Conservation (phyloP, 2,113 vertebrate species). For the Notothenia rossii region DNA sequence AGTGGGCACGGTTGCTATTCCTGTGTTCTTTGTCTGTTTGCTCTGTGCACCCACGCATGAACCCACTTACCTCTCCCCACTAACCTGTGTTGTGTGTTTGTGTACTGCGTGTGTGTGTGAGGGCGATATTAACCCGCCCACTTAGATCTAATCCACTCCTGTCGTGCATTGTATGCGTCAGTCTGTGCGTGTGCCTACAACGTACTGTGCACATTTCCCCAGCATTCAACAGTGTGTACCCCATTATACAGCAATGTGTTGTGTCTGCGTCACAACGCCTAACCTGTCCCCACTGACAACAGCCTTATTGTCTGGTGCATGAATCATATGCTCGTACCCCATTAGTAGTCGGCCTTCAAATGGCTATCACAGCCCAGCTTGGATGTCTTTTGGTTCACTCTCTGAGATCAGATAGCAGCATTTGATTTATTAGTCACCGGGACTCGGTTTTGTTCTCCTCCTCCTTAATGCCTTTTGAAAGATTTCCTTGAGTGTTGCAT, state of each 20-base stretch:
- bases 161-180: conserved; percentile 8
- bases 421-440: conserved; percentile 71
- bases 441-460: conserved; percentile 20
- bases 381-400: conserved; percentile 54
- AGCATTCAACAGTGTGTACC: conserved; percentile 3
- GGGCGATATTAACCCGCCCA: conserved; percentile 61
- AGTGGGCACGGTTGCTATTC: conserved; percentile 74
- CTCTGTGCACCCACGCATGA: conserved; percentile 74
- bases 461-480: conserved; percentile 18
- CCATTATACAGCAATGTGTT: conserved; percentile 11
- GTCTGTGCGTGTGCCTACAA: not conserved
- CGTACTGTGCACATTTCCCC: conserved; percentile 10
- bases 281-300: conserved; percentile 61
- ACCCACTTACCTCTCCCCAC: conserved; percentile 77
- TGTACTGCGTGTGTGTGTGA: conserved; percentile 34
- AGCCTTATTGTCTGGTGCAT: conserved; percentile 56
- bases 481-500: not conserved
- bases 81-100: conserved; percentile 64
- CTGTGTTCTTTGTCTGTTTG: conserved; percentile 75
- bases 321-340: conserved; percentile 68
- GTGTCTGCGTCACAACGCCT: conserved; percentile 53
- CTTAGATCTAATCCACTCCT: conserved; percentile 47
- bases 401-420: conserved; percentile 51
- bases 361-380: conserved; percentile 45
- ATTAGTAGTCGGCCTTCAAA: conserved; percentile 70